A percentile compares a stretch with the other conserved stretches of the same genome.
phyloP scores from a whole-genome alignment of 2,888 invertebrate genomes.

The Zeuzera pyrina region DNA sequence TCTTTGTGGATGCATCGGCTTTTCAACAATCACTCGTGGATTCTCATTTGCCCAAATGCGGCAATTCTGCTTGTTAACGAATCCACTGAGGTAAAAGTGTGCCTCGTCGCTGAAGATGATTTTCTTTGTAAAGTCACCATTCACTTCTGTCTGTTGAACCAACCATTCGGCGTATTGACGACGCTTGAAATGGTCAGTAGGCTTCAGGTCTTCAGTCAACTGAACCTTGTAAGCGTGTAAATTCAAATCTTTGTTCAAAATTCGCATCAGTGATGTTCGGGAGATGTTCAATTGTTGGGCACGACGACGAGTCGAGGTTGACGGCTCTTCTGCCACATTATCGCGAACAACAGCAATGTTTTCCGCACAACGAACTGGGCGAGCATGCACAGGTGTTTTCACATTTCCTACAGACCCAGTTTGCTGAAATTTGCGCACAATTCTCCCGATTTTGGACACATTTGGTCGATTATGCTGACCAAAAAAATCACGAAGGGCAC shows the following conservation, averaged over 20 bases:
- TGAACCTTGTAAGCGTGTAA: slow-evolving; percentile 1
- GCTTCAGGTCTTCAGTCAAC: background rate
- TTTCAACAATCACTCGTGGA: too few species aligned
- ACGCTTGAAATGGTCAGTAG: slow-evolving; percentile 4
- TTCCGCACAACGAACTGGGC: slow-evolving; percentile 9
- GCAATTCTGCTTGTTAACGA: too few species aligned
- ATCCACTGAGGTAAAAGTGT: too few species aligned
- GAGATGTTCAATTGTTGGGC: too few species aligned
- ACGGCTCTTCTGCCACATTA: slow-evolving; percentile 11
- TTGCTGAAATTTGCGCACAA: slow-evolving; percentile 7
- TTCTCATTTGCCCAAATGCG: too few species aligned
- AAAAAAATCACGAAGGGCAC: slow-evolving; percentile 5
- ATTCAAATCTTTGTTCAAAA: slow-evolving; percentile 2
- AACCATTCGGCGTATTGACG: slow-evolving; percentile 3
- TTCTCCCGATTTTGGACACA: slow-evolving; percentile 5
- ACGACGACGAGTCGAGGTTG: too few species aligned
- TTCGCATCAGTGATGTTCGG: slow-evolving; percentile 8
- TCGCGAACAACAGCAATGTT: slow-evolving; percentile 13
- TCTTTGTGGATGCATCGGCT: too few species aligned
- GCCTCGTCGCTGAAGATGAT: too few species aligned
- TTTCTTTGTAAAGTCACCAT: too few species aligned
- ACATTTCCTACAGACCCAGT: slow-evolving; percentile 8
- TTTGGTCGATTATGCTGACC: slow-evolving; percentile 6
- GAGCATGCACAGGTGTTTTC: slow-evolving; percentile 10
- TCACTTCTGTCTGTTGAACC: slow-evolving; percentile 4